Evolutionary conservation across 2,797 vertebrate genomes (phyloP).

Genomic region (Thripadectes ignobilis): DNA sequence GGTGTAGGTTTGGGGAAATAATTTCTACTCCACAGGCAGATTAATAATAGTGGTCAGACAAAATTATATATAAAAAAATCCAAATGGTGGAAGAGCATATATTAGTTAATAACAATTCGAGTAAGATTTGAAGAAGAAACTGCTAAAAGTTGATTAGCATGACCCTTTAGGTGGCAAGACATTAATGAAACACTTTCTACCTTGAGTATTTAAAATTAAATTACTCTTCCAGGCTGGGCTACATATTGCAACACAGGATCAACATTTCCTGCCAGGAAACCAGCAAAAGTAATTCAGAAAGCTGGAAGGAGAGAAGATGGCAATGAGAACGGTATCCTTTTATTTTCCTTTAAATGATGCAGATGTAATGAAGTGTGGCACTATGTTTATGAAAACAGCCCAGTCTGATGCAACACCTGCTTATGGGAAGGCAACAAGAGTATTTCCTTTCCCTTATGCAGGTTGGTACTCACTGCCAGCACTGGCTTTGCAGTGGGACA

Average conservation of each 20-base stretch:
- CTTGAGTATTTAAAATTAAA: background rate
- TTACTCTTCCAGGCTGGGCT: background rate
- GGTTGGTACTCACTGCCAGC: background rate
- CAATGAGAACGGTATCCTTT: background rate
- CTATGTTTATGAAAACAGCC: background rate
- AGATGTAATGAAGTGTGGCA: background rate
- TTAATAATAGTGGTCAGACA: background rate
- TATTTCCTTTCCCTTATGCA: background rate
- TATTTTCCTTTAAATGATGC: background rate
- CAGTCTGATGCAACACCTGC: background rate
- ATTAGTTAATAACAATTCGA: background rate
- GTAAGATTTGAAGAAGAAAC: background rate
- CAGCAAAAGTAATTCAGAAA: background rate
- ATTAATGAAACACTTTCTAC: background rate
- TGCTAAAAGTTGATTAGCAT: background rate
- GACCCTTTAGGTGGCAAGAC: background rate
- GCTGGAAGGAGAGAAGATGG: background rate
- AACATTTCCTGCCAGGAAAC: background rate
- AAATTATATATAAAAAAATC: fast-evolving
- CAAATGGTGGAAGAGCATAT: background rate
- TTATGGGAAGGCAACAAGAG: background rate
- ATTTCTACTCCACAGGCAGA: background rate
- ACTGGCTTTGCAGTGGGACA: background rate
- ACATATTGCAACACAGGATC: background rate
- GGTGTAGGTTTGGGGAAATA: background rate